Conservation (phyloP, 53 echinoderm and acorn worm species). For the Astropecten irregularis region DNA sequence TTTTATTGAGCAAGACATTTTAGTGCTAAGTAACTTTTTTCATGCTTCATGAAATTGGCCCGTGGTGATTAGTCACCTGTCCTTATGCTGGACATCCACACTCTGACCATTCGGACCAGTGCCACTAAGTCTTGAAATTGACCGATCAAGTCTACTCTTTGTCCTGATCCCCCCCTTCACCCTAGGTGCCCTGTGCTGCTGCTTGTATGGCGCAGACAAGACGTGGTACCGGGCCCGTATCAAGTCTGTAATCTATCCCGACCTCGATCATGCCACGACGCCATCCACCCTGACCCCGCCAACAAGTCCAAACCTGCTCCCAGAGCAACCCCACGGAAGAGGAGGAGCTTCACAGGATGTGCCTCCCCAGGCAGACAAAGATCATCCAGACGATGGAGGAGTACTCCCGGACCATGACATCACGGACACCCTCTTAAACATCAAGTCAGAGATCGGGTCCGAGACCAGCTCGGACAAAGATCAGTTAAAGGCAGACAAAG, state of each 20-base stretch:
- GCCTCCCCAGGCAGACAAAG: neutral
- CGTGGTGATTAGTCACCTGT: too few species aligned
- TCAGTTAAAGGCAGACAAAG: neutral
- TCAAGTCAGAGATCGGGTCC: slow-evolving; percentile 10
- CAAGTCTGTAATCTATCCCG: slow-evolving; percentile 60
- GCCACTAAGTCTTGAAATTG: too few species aligned
- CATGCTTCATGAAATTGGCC: too few species aligned
- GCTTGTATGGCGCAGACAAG: slow-evolving; percentile 76
- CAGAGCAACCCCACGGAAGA: too few species aligned
- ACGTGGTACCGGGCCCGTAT: slow-evolving; percentile 83
- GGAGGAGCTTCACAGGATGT: neutral
- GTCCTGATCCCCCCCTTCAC: too few species aligned
- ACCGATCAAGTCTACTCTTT: too few species aligned
- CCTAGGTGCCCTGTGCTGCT: slow-evolving; percentile 71
- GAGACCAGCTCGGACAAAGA: slow-evolving; percentile 24
- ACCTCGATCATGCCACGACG: neutral
- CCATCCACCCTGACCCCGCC: slow-evolving; percentile 1
- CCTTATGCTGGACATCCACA: too few species aligned
- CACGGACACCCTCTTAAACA: neutral
- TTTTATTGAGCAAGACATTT: too few species aligned
- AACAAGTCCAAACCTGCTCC: neutral
- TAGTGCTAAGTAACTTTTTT: too few species aligned
- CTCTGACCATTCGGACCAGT: too few species aligned
- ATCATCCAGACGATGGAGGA: neutral
- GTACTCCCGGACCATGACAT: too few species aligned